Evolutionary conservation across 2,113 vertebrate species (phyloP), one percentile per base, ranked within the genome.

Genomic region (Polypterus senegalus): DNA sequence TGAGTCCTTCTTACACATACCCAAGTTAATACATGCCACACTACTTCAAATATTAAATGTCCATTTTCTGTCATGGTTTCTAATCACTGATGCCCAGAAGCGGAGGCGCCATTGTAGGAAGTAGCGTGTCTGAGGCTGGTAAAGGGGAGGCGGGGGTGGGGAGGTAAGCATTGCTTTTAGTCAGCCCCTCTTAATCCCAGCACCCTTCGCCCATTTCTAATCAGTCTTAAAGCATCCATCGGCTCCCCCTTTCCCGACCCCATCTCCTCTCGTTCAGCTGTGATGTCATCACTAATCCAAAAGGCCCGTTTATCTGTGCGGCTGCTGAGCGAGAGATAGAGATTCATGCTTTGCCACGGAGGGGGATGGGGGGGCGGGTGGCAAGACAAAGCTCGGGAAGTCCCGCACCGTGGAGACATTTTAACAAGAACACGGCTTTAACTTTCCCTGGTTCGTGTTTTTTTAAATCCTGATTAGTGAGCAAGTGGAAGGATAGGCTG

Each of bases 281-380:
- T 82, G 80, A 82, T 81, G 81, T 80, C 78, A 84, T 74, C 67
- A 62, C 74, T 84, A 84, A 84, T 81, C 79, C 80, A 27, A 27
- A 71, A 27, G 57, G 74, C 71, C 74, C 57, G 77, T 77, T 82
- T 79, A 81, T 82, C 77, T 72, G 70, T 68, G 58, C 76, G 77
- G 80, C 72, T 81, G 76, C 77, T 70, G 73, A 58, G 70, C 74
- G 74, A 77, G 77, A 69, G 73, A 68, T 72, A 27, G 27, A 27
- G 27, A 27, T 27, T 27, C 27, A 27, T 27, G 27, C 27, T 27
- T 69, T 69, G 67, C 73, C 69, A 56, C 58, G 65, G 61, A 67
- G 72, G 69, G 69, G 68, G 66, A 69, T 72, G 71, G 10, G 49
- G 58, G 71, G 65, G 63, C 27, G 58, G 72, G 61, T 54, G 58